Percentiles rank a stretch among this genome's conserved stretches.
These are phyloP conservation scores for Drosophila merina DNA, from an alignment of 2,888 invertebrate species.

Conservation along the genomic window DNA sequence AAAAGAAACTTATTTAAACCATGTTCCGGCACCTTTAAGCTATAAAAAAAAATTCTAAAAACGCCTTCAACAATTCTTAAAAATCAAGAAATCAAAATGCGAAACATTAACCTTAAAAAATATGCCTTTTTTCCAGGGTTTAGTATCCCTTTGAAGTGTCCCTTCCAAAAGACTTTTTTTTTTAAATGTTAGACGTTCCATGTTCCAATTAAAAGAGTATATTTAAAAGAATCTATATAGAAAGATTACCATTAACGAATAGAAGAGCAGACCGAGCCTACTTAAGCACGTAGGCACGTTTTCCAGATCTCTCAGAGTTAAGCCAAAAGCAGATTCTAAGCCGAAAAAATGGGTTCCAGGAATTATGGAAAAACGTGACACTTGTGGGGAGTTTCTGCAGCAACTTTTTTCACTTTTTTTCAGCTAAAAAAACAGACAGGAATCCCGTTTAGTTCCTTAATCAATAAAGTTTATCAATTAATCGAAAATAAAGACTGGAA, in stretches of 20 bases:
- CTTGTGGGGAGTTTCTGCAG: background rate
- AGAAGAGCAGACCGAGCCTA: background rate
- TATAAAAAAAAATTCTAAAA: too few species aligned
- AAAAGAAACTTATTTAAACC: too few species aligned
- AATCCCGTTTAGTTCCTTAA: background rate
- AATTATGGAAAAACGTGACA: conserved; percentile 1
- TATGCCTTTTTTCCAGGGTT: too few species aligned
- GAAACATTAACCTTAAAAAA: too few species aligned
- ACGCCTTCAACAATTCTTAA: too few species aligned
- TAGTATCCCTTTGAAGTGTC: background rate
- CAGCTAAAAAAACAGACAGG: background rate
- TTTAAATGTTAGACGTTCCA: too few species aligned
- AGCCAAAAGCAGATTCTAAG: background rate
- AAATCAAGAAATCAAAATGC: too few species aligned
- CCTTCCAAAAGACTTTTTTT: background rate
- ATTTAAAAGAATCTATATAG: too few species aligned
- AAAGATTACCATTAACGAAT: background rate
- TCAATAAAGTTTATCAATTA: background rate
- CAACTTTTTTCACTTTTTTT: too few species aligned
- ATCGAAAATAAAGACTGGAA: background rate
- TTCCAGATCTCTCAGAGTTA: conserved; percentile 1
- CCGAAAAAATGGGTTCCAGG: background rate
- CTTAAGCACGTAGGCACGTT: conserved; percentile 1
- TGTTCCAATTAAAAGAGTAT: background rate
- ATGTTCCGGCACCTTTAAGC: too few species aligned